Evolutionary conservation across 2,888 invertebrate species (phyloP).

Genomic region (Ichneumoninae sp.): DNA sequence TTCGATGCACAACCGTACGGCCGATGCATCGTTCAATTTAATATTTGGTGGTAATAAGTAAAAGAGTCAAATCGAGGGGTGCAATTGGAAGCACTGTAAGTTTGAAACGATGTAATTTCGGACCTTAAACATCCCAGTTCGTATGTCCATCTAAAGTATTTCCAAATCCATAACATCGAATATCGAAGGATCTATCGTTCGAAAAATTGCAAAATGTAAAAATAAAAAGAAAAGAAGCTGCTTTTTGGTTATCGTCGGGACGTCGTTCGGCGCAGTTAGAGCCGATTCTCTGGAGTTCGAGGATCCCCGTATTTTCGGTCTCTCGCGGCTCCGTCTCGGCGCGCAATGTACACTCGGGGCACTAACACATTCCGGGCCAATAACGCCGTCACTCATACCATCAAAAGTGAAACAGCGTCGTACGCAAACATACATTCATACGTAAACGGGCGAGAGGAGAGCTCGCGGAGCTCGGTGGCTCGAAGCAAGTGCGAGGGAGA

Average conservation of each 20-base stretch:
- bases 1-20: neutral
- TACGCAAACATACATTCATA: slow-evolving; percentile 40
- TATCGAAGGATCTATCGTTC: neutral
- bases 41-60: neutral
- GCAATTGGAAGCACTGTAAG: neutral
- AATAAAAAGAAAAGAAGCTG: slow-evolving; percentile 9
- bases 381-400: slow-evolving; percentile 62
- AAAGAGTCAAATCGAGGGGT: neutral
- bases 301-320: slow-evolving; percentile 32
- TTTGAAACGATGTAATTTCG: neutral
- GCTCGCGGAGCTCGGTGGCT: neutral
- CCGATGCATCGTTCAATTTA: neutral
- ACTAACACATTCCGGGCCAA: slow-evolving; percentile 65
- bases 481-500: slow-evolving; percentile 25
- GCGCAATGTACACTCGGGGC: slow-evolving; percentile 30
- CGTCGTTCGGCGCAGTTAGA: neutral
- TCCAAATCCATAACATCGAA: neutral
- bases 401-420: slow-evolving; percentile 52
- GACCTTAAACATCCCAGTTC: no score
- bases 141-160: neutral
- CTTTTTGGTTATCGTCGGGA: neutral
- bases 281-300: neutral
- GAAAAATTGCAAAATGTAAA: slow-evolving; percentile 4
- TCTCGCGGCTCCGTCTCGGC: slow-evolving; percentile 27
- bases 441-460: slow-evolving; percentile 35